A percentile compares a stretch with the other conserved stretches of the same genome.
phyloP scores from a whole-genome alignment of 2,888 invertebrate species.

The Archips xylosteana region DNA sequence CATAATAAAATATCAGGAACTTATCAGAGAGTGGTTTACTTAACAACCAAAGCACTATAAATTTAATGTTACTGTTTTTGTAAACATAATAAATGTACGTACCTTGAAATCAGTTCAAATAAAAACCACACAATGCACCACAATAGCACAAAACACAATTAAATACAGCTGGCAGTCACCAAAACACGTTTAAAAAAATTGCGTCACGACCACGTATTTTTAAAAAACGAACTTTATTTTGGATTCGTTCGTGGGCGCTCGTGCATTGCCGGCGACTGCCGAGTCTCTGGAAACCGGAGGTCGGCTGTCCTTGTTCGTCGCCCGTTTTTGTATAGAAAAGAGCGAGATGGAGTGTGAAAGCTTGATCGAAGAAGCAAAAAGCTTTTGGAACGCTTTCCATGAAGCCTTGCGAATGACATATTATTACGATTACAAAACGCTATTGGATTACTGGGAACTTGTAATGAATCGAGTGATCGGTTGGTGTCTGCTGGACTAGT shows the following conservation, averaged over 20 bases:
- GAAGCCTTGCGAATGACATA: slow-evolving; percentile 32
- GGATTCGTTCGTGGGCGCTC: slow-evolving; percentile 58
- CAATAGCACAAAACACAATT: slow-evolving; percentile 22
- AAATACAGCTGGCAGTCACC: neutral
- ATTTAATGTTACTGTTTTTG: neutral
- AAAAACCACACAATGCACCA: slow-evolving; percentile 7
- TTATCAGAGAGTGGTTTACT: too few species aligned
- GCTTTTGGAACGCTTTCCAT: slow-evolving; percentile 45
- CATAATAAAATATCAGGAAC: too few species aligned
- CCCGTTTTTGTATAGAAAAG: slow-evolving; percentile 41
- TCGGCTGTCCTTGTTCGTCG: slow-evolving; percentile 51
- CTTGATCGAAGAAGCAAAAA: slow-evolving; percentile 52
- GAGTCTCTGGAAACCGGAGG: slow-evolving; percentile 52
- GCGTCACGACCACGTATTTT: slow-evolving; percentile 42
- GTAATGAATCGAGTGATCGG: slow-evolving; percentile 4
- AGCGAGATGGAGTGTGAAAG: slow-evolving; percentile 53
- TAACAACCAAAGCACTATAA: too few species aligned
- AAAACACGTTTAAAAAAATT: slow-evolving; percentile 21
- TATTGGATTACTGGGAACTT: slow-evolving; percentile 24
- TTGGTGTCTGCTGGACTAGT: neutral
- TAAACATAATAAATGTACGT: neutral
- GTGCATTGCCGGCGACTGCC: slow-evolving; percentile 66
- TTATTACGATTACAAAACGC: slow-evolving; percentile 33
- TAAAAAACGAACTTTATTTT: slow-evolving; percentile 47
- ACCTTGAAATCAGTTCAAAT: neutral